Base-by-base conservation (phyloP, 2,797 vertebrate genomes). In the Parambassis ranga region DNA sequence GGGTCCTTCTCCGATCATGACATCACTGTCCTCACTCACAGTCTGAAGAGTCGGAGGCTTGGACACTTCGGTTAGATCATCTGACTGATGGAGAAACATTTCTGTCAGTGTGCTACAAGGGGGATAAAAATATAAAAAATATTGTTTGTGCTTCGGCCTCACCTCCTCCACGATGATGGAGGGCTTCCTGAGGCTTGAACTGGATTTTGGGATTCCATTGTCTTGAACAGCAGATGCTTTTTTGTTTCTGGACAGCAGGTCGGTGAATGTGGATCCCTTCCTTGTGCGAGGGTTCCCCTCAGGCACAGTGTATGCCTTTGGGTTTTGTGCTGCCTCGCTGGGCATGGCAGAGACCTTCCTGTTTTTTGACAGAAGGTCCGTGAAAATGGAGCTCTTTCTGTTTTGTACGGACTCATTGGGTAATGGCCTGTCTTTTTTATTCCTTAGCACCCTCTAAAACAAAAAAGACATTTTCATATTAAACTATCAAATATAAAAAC, bases 101-200 rank as follows among this genome's bases (percentile, higher is more conserved):
- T 10, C 1, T 3, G 41, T 61, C 9, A 46, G 10, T 5, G 30
- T 2, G 2, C 22, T 13, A 10, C 20, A 42, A 35, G 1, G 2
- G 14, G n/a, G 8, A 49, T 9, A 7, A 11, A 3, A 36, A n/a
- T 15, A 6, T 7, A 4, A 9, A 15, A 27, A 4, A 18, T 9
- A 3, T 26, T 22, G 23, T 19, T 16, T 1, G n/a, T n/a, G 27
- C 13, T 1, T 44, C 6, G 4, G 1, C 6, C 64, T 75, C 57
- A 92, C 92, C 88, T 90, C 92, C 65, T 91, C 91, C 62, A 59
- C 30, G 66, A 92, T 91, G 33, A 86, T 64, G 0, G 90, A 90
- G 5, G 88, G 77, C 65, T 89, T 91, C 72, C 86, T 82, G 22
- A 55, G 0, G 30, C 16, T 35, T 2, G 73, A 31, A 2, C 10